Conservation (phyloP, 2,797 vertebrate genomes). For the Parambassis ranga region DNA sequence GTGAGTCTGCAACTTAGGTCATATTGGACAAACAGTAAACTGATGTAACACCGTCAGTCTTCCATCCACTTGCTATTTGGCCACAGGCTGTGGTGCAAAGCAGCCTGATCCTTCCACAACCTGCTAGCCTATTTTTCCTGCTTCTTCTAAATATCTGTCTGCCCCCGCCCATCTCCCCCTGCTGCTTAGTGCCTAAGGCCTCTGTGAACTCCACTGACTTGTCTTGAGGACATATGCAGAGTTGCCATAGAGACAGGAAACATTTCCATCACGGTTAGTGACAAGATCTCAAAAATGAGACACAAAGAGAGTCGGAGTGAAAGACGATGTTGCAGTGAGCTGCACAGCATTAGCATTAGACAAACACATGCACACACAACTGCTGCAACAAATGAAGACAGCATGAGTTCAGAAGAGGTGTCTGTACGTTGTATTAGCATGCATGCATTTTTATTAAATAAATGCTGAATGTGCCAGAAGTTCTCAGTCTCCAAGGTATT, state of each 20-base stretch:
- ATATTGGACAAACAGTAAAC: background rate
- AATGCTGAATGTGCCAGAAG: background rate
- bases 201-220: constrained; percentile 34
- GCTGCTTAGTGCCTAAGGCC: constrained; percentile 23
- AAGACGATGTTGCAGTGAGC: background rate
- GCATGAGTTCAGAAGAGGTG: background rate
- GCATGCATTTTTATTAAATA: background rate
- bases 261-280: constrained; percentile 27
- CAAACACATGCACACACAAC: background rate
- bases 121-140: constrained; percentile 20
- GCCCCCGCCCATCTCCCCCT: constrained; percentile 30
- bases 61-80: constrained; percentile 2
- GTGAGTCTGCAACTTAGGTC: constrained; percentile 1
- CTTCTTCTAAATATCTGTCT: constrained; percentile 39
- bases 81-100: constrained; percentile 14
- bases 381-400: background rate
- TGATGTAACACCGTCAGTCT: constrained; percentile 19
- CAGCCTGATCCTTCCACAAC: constrained; percentile 8
- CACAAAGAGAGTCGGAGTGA: background rate
- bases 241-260: constrained; percentile 54
- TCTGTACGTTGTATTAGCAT: background rate
- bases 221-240: background rate
- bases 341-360: too few relatives aligned
- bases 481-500: constrained; percentile 1
- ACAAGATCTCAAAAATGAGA: background rate